Evolutionary conservation across 2,113 vertebrate genomes (phyloP), one percentile per base, ranked within the genome.

Genomic region (Malurus melanocephalus): DNA sequence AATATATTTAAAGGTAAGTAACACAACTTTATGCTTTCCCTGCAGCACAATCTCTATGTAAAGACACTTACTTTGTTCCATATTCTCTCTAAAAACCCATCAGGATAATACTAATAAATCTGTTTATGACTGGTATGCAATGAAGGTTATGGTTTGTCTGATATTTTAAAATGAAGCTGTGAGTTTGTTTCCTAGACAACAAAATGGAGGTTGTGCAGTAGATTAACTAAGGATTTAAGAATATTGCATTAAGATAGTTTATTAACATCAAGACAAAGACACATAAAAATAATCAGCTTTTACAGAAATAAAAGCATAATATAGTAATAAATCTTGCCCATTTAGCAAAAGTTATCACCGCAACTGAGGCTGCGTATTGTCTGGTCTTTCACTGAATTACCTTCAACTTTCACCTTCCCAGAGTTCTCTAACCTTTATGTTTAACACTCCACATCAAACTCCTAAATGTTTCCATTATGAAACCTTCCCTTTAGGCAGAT

Each of bases 201-300:
- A 67, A 38, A 35, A 65, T 1, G 4, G 6, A 55, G 16, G 28
- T 38, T 48, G 12, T 32, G 21, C 13, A 65, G 27, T 1, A 84
- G 24, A 68, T n/a, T 40, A 67, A 38, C 24, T 30, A 60, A 38
- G 7, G 13, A 62, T 46, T 82, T 89, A 62, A 79, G 56, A 61
- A 87, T 24, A 87, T 45, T 4, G 3, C 92, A 93, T 89, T 85
- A 89, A 89, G 94, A 91, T 76, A 85, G 51, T 95, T 95, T 95
- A 95, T 94, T 95, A 76, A 77, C 45, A 77, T 11, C 15, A 19
- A 78, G 57, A 93, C 62, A 81, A 90, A 90, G 43, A 76, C 32
- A 87, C 6, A 2, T 26, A 81, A 88, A 90, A 86, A 61, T 60
- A 48, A 84, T 28, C 33, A 91, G 67, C 71, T 93, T 93, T 94